Conservation (phyloP, 2,888 invertebrate species). For the Eupithecia dodoneata region DNA sequence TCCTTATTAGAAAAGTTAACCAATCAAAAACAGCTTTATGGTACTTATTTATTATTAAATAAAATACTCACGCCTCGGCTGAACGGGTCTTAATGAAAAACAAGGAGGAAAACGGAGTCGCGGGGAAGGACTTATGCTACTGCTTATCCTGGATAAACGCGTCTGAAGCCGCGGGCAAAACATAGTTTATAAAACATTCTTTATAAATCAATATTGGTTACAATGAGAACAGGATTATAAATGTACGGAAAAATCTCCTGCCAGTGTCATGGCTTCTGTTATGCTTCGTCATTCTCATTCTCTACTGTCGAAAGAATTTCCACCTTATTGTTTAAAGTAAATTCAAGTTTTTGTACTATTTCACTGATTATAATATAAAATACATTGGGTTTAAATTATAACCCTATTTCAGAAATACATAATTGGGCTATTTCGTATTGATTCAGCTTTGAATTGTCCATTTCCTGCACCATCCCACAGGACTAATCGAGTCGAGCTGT, state of each 20-base stretch:
- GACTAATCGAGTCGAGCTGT: conserved; percentile 49
- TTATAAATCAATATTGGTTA: neutral
- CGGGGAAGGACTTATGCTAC: neutral
- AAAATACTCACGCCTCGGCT: neutral
- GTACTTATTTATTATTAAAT: neutral
- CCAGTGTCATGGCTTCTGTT: neutral
- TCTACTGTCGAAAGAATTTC: neutral
- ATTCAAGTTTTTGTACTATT: neutral
- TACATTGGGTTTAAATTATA: neutral
- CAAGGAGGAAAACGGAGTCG: neutral
- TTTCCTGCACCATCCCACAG: conserved; percentile 47
- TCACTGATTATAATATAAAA: neutral
- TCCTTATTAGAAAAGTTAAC: conserved; percentile 36
- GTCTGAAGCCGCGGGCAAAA: no score
- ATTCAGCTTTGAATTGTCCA: conserved; percentile 53
- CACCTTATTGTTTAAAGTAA: no score
- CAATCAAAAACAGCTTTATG: neutral
- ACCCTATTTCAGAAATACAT: neutral
- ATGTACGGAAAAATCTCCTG: neutral
- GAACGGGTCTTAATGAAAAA: neutral
- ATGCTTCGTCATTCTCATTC: neutral
- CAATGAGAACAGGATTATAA: neutral
- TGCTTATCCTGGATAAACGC: neutral
- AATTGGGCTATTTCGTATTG: conserved; percentile 39
- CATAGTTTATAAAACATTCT: no score